phyloP scores from a whole-genome alignment of 2,888 invertebrate genomes.

The Parnassius mnemosyne region DNA sequence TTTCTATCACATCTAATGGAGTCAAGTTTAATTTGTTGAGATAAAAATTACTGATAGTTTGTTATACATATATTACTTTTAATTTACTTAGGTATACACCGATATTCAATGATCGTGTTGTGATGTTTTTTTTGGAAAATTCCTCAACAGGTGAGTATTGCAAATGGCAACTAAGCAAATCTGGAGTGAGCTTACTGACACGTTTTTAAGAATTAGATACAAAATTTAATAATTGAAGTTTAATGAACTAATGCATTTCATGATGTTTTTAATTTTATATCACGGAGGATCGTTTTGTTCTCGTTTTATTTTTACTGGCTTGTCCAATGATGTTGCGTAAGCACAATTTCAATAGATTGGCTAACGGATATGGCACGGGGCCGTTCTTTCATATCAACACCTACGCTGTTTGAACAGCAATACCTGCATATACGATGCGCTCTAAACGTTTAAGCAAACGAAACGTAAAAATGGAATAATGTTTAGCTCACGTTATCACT shows the following conservation, averaged over 20 bases:
- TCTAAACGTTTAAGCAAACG: conserved; percentile 66
- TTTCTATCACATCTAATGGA: no score
- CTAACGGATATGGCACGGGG: conserved; percentile 74
- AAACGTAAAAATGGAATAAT: conserved; percentile 48
- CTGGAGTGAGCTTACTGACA: no score
- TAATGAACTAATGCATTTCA: conserved; percentile 32
- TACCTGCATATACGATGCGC: conserved; percentile 50
- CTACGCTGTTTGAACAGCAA: conserved; percentile 66
- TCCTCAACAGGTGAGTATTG: no score
- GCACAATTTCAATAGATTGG: conserved; percentile 66
- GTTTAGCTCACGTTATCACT: conserved; percentile 51
- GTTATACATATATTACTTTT: no score
- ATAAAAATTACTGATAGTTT: no score
- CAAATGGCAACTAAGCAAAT: no score
- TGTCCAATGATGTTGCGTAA: conserved; percentile 65
- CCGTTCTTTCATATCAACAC: conserved; percentile 68
- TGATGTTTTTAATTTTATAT: conserved; percentile 44
- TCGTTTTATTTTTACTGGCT: conserved; percentile 57
- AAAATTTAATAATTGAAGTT: no score
- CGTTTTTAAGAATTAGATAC: no score
- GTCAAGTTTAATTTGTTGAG: no score
- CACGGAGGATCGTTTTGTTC: conserved; percentile 40
- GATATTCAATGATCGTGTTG: no score
- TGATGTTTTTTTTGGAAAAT: no score
- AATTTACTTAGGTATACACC: no score